Evolutionary conservation across 2,888 invertebrate species (phyloP).

Genomic region (Morpho achilles): DNA sequence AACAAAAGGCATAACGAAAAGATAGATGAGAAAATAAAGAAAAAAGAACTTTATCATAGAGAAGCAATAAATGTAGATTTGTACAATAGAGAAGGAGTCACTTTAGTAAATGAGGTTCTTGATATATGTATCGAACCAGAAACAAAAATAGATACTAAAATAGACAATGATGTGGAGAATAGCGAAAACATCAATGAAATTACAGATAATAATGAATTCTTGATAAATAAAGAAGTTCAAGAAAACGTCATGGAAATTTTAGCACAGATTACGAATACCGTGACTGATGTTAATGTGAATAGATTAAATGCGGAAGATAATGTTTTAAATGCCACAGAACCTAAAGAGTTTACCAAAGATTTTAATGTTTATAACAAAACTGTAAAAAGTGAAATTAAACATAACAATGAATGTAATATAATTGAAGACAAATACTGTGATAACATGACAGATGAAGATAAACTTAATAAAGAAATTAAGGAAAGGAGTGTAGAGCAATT

Average conservation of each 20-base stretch:
- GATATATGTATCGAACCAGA: background rate
- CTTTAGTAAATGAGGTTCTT: background rate
- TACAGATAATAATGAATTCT: slow-evolving; percentile 4
- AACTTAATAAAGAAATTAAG: background rate
- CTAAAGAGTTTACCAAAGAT: slow-evolving; percentile 7
- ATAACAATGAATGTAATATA: slow-evolving; percentile 14
- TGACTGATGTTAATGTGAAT: slow-evolving; percentile 1
- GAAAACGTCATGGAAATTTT: background rate
- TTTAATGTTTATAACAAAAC: background rate
- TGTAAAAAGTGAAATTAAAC: slow-evolving; percentile 4
- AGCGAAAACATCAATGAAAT: background rate
- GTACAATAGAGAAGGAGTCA: background rate
- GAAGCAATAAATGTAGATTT: slow-evolving; percentile 8
- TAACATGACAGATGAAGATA: slow-evolving; percentile 1
- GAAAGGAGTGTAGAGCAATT: too few species aligned
- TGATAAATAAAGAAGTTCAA: background rate
- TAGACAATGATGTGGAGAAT: background rate
- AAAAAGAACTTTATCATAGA: background rate
- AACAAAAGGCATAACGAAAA: background rate
- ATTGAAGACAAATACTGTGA: slow-evolving; percentile 4
- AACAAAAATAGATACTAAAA: too few species aligned
- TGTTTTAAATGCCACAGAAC: slow-evolving; percentile 25
- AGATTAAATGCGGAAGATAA: slow-evolving; percentile 8
- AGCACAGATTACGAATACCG: too few species aligned
- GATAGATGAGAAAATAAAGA: background rate